Percentiles rank a stretch among this genome's conserved stretches.
phyloP scores from a whole-genome alignment of 2,888 invertebrate species.

The Synanthedon andrenaeformis region DNA sequence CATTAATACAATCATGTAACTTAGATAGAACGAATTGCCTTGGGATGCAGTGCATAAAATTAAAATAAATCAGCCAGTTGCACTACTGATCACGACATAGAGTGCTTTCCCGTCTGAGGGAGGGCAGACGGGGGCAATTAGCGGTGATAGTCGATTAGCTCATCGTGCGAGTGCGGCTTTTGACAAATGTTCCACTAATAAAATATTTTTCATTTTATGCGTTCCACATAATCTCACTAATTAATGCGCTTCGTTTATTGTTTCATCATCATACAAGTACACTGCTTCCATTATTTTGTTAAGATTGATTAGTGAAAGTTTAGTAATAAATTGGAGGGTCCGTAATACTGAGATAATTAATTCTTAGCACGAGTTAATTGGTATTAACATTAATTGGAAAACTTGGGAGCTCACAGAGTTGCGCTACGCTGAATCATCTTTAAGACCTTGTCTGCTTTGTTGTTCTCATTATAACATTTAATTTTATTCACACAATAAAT shows the following conservation, averaged over 20 bases:
- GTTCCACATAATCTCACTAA: slow-evolving; percentile 47
- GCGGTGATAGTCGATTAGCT: slow-evolving; percentile 71
- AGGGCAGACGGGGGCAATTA: slow-evolving; percentile 54
- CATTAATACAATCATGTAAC: too few relatives aligned
- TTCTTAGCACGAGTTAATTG: slow-evolving; percentile 65
- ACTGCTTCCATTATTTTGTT: slow-evolving; percentile 20
- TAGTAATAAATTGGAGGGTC: slow-evolving; percentile 59
- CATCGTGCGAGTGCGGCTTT: slow-evolving; percentile 67
- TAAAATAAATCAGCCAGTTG: too few relatives aligned
- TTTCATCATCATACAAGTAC: too few relatives aligned
- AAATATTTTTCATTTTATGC: slow-evolving; percentile 55
- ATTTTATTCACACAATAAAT: not conserved
- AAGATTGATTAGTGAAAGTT: slow-evolving; percentile 66
- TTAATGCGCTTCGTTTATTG: slow-evolving; percentile 18
- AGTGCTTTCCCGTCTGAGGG: slow-evolving; percentile 5
- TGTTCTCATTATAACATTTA: not conserved
- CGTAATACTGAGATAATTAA: slow-evolving; percentile 64
- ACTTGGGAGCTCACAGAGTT: slow-evolving; percentile 37
- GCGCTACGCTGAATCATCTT: slow-evolving; percentile 11
- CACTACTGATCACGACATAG: too few relatives aligned
- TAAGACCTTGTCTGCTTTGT: slow-evolving; percentile 1
- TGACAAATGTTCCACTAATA: slow-evolving; percentile 64
- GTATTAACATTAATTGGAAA: slow-evolving; percentile 66
- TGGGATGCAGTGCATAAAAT: too few relatives aligned
- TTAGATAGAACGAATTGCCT: too few relatives aligned